These are phyloP conservation scores for Embidobia sp. DNA, from an alignment of 2,888 invertebrate genomes.

Conservation along the genomic window DNA sequence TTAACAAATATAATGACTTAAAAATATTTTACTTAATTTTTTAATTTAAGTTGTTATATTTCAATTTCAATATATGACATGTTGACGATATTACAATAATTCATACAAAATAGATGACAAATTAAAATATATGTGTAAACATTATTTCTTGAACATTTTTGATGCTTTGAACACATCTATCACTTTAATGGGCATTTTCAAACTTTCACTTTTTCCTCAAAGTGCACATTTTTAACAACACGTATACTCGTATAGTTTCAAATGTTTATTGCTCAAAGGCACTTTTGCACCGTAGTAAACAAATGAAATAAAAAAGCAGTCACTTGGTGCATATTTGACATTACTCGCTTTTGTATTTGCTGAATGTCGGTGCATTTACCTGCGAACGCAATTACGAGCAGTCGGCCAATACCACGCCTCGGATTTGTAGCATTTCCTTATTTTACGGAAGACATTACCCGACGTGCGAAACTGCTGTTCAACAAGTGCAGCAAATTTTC, in stretches of 20 bases:
- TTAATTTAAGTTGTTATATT: too few relatives aligned
- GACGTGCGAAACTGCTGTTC: conserved; percentile 58
- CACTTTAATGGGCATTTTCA: too few relatives aligned
- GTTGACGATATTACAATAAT: too few relatives aligned
- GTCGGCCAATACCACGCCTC: conserved; percentile 69
- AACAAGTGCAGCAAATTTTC: conserved; percentile 47
- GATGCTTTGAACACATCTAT: too few relatives aligned
- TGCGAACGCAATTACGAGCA: conserved; percentile 28
- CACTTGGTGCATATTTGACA: conserved; percentile 17
- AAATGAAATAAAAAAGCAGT: conserved; percentile 7
- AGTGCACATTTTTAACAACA: not conserved
- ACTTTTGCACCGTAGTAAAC: conserved; percentile 12
- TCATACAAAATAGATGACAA: too few relatives aligned
- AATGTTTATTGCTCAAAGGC: not conserved
- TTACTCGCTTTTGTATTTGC: conserved; percentile 35
- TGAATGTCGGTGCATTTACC: conserved; percentile 35
- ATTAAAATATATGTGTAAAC: too few relatives aligned
- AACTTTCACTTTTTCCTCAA: too few relatives aligned
- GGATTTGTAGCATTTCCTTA: conserved; percentile 72
- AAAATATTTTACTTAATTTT: too few relatives aligned
- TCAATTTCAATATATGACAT: too few relatives aligned
- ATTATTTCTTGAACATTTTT: too few relatives aligned
- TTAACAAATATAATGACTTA: too few relatives aligned
- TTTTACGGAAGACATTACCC: conserved; percentile 72
- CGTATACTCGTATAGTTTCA: not conserved